Percentiles rank a stretch among this genome's conserved stretches.
These are phyloP conservation scores for Drosophila tripunctata DNA, from an alignment of 2,888 invertebrate genomes.

Conservation along the genomic window DNA sequence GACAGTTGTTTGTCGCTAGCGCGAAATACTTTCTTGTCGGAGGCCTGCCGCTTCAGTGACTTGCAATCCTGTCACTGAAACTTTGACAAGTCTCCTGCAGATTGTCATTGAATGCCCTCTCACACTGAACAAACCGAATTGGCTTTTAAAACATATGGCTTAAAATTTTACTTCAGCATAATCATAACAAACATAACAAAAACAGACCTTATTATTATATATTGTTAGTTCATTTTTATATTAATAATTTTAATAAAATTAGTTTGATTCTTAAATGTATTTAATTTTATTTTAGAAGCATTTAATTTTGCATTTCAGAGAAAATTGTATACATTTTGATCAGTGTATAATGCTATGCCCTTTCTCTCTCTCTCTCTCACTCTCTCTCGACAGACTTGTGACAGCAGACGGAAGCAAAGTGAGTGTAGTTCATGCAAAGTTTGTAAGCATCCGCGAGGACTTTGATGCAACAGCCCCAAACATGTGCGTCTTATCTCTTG, in stretches of 20 bases:
- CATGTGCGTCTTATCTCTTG: constrained; percentile 48
- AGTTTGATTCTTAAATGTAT: too few species aligned
- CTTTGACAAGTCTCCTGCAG: constrained; percentile 39
- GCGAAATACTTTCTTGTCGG: constrained; percentile 33
- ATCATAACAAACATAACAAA: too few species aligned
- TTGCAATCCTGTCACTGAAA: constrained; percentile 36
- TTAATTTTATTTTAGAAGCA: too few species aligned
- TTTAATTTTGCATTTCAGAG: too few species aligned
- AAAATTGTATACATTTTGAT: neutral
- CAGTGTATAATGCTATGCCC: neutral
- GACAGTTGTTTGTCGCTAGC: constrained; percentile 62
- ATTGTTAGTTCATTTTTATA: too few species aligned
- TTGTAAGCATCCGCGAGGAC: constrained; percentile 27
- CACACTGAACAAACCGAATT: neutral
- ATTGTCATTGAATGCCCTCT: constrained; percentile 25
- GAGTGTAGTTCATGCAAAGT: constrained; percentile 48
- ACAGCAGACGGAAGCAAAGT: constrained; percentile 24
- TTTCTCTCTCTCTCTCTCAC: neutral
- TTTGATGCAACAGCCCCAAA: constrained; percentile 8
- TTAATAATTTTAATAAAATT: too few species aligned
- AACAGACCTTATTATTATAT: too few species aligned
- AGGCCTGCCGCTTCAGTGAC: constrained; percentile 27
- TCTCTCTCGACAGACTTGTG: neutral
- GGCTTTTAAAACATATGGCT: too few species aligned
- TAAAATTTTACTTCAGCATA: too few species aligned